A percentile compares a stretch with the other conserved stretches of the same genome.
phyloP scores from a whole-genome alignment of 2,888 invertebrate species.

The Diaperis boleti region DNA sequence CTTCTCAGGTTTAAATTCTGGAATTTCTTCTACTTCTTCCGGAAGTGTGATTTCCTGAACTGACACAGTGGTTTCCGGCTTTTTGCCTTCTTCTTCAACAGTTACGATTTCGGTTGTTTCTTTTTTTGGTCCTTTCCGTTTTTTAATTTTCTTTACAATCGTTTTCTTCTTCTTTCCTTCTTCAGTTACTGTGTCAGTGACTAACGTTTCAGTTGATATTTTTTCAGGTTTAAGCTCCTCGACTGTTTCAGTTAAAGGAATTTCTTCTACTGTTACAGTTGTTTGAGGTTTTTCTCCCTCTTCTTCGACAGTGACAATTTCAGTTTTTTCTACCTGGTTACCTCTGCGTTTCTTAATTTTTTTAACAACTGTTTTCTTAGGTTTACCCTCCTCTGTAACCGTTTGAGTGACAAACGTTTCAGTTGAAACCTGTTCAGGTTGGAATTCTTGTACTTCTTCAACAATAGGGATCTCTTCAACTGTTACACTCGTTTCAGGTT shows the following conservation, averaged over 20 bases:
- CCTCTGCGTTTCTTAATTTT: conserved; percentile 62
- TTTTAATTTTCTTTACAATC: conserved; percentile 40
- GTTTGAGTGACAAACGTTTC: conserved; percentile 46
- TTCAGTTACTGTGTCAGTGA: conserved; percentile 40
- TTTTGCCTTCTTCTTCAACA: conserved; percentile 59
- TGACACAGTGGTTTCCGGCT: conserved; percentile 57
- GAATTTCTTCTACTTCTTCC: conserved; percentile 12
- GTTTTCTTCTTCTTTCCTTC: conserved; percentile 57
- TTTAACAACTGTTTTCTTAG: conserved; percentile 56
- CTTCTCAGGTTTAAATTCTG: conserved; percentile 43
- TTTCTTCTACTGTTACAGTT: conserved; percentile 46
- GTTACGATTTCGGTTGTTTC: conserved; percentile 57
- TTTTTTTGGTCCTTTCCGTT: conserved; percentile 50
- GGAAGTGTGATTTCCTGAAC: conserved; percentile 40
- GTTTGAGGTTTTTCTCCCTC: conserved; percentile 33
- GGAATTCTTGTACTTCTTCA: conserved; percentile 50
- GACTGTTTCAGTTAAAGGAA: conserved; percentile 20
- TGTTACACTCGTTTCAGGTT: conserved; percentile 54
- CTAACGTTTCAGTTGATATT: conserved; percentile 18
- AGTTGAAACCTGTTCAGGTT: conserved; percentile 32
- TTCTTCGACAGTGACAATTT: conserved; percentile 61
- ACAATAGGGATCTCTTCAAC: conserved; percentile 50
- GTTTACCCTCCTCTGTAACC: conserved; percentile 51
- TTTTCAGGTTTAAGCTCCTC: conserved; percentile 51
- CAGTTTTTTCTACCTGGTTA: conserved; percentile 64